Evolutionary conservation across 2,888 invertebrate species (phyloP).

Genomic region (Epinotia demarniana): DNA sequence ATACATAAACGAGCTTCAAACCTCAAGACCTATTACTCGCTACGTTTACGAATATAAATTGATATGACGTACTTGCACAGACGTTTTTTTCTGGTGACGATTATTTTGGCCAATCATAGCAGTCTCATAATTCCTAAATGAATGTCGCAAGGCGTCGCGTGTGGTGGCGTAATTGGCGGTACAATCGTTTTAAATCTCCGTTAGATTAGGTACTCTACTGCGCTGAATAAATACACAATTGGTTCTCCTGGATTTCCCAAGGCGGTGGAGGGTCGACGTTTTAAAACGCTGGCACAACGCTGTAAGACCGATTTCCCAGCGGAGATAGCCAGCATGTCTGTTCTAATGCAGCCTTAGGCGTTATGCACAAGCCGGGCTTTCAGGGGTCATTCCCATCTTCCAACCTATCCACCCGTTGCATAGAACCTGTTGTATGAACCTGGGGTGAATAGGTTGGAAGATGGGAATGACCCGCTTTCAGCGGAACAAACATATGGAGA

Average conservation of each 20-base stretch:
- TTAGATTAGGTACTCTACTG: neutral
- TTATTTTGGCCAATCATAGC: neutral
- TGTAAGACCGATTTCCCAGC: neutral
- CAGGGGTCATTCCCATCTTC: no score
- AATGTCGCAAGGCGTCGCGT: neutral
- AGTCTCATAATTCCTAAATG: slow-evolving; percentile 1
- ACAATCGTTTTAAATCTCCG: neutral
- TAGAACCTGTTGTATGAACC: no score
- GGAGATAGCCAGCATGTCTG: neutral
- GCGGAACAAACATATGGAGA: neutral
- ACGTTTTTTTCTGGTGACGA: neutral
- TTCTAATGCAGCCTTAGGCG: neutral
- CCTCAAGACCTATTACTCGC: neutral
- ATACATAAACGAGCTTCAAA: no score
- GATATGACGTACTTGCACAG: neutral
- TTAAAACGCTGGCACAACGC: neutral
- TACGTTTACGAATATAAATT: neutral
- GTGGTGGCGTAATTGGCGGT: neutral
- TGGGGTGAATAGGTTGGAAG: no score
- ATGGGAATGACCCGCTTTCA: no score
- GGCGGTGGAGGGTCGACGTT: neutral
- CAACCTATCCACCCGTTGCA: no score
- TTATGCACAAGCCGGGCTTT: neutral
- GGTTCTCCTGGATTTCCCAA: neutral
- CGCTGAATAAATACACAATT: neutral